Base-by-base conservation (phyloP, 2,888 invertebrate species). In the Scrobipalpa costella region DNA sequence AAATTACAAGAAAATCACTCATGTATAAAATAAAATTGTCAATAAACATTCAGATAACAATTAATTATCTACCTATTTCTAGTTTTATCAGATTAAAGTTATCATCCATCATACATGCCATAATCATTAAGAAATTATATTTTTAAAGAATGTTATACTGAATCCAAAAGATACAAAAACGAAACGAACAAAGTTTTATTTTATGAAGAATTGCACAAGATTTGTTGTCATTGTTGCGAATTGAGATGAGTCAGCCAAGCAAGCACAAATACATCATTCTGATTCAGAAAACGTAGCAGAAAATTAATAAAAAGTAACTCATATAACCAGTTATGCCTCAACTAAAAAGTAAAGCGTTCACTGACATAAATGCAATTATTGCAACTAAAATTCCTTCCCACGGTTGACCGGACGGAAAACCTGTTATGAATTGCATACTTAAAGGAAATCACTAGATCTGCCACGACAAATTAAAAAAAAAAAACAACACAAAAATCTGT, bases 331-430 rank as follows among this genome's bases (percentile, higher is more conserved):
- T 44, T 44, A 21, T 2, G 11, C 19, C 7, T 47, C 17, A 59
- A 21, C 13, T 47, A 44, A 59, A 59, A 59, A 59, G n/a, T 59
- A 59, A 44, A 33, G 49, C 34, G 15, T n/a, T 11, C 11, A 38
- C 33, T 59, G 58, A 63, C 65, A 69, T 67, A 60, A 65, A 68
- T 78, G 75, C 77, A 66, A 64, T 64, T 50, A 78, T 76, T 73
- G 75, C 86, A 81, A 85, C 77, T 76, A 72, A 75, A 81, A 84
- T 84, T 72, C 82, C 85, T 89, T 90, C 90, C 87, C 90, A 90
- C 90, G 88, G 80, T 79, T 73, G 78, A 79, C 81, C 86, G 86
- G 83, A 86, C 85, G 81, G 82, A 80, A 85, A 89, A 88, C 90
- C 78, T 84, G 89, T 89, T 84, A 73, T 68, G 60, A 69, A 73